phyloP scores from a whole-genome alignment of 1,140 invertebrate species.

The Palaemon carinicauda region DNA sequence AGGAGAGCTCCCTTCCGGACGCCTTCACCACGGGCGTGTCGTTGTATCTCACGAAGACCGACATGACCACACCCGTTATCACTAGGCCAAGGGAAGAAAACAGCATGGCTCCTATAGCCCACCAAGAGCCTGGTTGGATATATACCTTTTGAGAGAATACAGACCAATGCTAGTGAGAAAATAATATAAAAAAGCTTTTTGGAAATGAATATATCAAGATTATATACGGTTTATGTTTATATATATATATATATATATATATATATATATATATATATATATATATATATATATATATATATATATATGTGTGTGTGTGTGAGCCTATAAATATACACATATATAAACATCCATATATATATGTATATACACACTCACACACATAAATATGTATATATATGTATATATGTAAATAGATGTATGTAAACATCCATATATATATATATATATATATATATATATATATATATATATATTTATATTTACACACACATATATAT shows the following conservation, averaged over 20 bases:
- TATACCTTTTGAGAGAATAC: constrained; percentile 69
- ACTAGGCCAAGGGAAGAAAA: constrained; percentile 67
- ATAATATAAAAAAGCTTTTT: not conserved
- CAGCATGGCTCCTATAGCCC: constrained; percentile 85
- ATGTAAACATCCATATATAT: not conserved
- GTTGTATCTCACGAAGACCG: constrained; percentile 77
- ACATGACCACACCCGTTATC: constrained; percentile 65
- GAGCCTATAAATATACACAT: too few species aligned
- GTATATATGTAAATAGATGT: not conserved
- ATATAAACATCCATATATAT: too few species aligned
- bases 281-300: too few species aligned
- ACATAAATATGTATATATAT: not conserved
- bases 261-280: too few species aligned
- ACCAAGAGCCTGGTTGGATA: constrained; percentile 74
- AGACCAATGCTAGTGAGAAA: too few species aligned
- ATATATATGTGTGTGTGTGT: not conserved
- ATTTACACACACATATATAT: not conserved
- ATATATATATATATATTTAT: not conserved
- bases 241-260: too few species aligned
- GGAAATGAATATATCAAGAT: not conserved
- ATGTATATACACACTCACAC: not conserved
- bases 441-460: not conserved
- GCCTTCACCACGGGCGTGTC: constrained; percentile 89
- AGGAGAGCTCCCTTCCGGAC: constrained; percentile 87
- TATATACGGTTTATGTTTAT: too few species aligned